These are phyloP conservation scores for Athene cunicularia DNA, from an alignment of 2,113 vertebrate species.

Conservation along the genomic window DNA sequence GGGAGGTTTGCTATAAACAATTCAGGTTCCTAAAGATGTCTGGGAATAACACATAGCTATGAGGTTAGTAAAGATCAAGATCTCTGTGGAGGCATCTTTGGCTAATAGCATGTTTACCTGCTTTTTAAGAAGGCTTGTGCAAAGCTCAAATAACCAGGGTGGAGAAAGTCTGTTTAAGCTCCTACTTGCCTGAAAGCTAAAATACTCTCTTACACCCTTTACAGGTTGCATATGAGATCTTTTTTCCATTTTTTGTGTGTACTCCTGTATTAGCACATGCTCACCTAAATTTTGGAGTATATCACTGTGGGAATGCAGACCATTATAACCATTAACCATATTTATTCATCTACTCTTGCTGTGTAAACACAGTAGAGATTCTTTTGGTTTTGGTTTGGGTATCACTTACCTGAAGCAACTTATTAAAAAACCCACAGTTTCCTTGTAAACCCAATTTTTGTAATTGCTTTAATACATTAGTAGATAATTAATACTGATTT, in stretches of 20 bases:
- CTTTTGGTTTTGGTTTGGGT: neutral
- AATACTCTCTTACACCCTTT: neutral
- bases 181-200: neutral
- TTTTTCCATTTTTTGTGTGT: neutral
- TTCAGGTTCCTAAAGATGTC: neutral
- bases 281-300: neutral
- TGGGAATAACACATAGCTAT: neutral
- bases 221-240: neutral
- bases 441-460: neutral
- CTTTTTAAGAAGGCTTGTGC: neutral
- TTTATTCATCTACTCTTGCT: neutral
- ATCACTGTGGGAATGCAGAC: neutral
- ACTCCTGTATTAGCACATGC: neutral
- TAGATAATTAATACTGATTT: constrained; percentile 5
- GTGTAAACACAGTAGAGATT: neutral
- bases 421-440: neutral
- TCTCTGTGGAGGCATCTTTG: neutral
- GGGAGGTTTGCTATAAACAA: neutral
- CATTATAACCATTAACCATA: neutral
- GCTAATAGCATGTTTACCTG: neutral
- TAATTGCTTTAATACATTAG: constrained; percentile 24
- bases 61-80: neutral
- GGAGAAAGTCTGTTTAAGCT: neutral
- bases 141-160: neutral
- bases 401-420: neutral